phyloP scores from a whole-genome alignment of 2,113 vertebrate genomes.

The Ifrita kowaldi region DNA sequence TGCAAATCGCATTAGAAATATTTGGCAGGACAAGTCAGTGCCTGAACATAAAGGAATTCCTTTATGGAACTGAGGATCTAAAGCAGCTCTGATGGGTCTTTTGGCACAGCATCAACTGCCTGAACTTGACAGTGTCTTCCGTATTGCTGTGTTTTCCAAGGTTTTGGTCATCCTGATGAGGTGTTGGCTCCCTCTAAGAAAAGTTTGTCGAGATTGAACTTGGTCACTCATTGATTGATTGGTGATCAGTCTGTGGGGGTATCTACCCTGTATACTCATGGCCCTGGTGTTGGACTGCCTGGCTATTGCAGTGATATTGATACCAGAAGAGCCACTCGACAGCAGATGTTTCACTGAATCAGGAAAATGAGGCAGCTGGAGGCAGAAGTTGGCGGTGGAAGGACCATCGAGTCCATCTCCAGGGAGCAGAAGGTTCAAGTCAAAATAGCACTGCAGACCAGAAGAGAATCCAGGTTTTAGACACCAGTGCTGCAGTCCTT shows the following conservation, averaged over 20 bases:
- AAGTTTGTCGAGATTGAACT: background rate
- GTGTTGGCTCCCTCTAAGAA: background rate
- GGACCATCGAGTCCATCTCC: background rate
- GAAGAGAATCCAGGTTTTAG: background rate
- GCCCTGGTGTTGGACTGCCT: background rate
- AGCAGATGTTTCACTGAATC: background rate
- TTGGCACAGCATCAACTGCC: background rate
- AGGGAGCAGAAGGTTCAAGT: background rate
- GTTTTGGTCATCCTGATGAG: background rate
- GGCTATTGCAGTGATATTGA: background rate
- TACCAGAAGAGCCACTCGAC: background rate
- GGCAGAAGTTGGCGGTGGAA: background rate
- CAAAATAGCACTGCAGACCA: background rate
- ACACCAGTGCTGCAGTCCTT: background rate
- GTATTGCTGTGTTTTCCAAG: background rate
- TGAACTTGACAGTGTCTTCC: background rate
- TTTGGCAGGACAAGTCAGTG: constrained; percentile 36
- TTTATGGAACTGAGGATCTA: background rate
- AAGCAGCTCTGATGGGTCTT: background rate
- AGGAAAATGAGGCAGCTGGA: background rate
- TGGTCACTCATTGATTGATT: background rate
- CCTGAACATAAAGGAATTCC: constrained; percentile 45
- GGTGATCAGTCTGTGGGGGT: background rate
- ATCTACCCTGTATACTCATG: background rate
- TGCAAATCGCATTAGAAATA: constrained; percentile 41